Evolutionary conservation across 2,888 invertebrate species (phyloP).

Genomic region (Onthophagus sagittarius): DNA sequence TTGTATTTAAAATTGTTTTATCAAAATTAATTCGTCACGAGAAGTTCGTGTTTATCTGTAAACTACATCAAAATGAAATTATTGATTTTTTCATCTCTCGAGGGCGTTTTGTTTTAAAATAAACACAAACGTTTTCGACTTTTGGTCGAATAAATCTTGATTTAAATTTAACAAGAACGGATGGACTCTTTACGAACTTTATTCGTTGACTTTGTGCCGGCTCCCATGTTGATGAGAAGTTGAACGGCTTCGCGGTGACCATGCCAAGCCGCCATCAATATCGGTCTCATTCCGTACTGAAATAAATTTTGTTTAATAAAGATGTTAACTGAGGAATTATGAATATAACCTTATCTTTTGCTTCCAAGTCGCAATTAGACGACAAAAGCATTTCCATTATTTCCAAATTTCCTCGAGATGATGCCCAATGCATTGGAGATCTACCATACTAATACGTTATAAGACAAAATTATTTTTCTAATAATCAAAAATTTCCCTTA

Average conservation of each 20-base stretch:
- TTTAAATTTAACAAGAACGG: background rate
- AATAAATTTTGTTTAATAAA: conserved; percentile 23
- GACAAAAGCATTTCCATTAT: conserved; percentile 67
- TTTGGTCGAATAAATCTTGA: background rate
- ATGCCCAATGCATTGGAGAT: conserved; percentile 73
- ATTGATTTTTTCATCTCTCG: background rate
- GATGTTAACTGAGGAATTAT: conserved; percentile 10
- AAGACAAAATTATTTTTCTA: background rate
- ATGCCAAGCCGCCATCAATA: conserved; percentile 72
- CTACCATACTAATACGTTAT: conserved; percentile 59
- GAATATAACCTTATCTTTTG: conserved; percentile 69
- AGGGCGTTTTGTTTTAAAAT: background rate
- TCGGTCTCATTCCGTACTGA: conserved; percentile 70
- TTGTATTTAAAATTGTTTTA: no score
- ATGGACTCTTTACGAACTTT: conserved; percentile 53
- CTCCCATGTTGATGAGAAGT: conserved; percentile 64
- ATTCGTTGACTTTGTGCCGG: conserved; percentile 64
- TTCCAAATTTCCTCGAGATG: conserved; percentile 67
- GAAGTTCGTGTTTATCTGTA: no score
- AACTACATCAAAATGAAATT: background rate
- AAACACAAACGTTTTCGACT: background rate
- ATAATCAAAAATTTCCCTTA: no score
- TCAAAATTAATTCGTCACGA: no score
- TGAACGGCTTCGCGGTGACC: conserved; percentile 69
- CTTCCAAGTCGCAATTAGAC: conserved; percentile 72